Evolutionary conservation across 30 jellyfish, hydroid and myxozoan genomes (phyloP).

Genomic region (Phacellophora camtschatica): DNA sequence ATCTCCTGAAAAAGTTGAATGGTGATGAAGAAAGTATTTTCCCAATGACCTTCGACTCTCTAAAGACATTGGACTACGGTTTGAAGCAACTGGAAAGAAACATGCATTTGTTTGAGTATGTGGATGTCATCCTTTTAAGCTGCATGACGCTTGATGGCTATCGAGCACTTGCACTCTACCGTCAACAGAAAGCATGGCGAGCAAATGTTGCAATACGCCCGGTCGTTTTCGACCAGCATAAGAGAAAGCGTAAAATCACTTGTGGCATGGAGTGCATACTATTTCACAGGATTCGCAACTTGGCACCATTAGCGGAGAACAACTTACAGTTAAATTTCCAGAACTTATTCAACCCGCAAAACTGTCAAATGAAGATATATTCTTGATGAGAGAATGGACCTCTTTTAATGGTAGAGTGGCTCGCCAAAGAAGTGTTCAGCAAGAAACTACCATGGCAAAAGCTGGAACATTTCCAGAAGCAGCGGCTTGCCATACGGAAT

Average conservation of each 20-base stretch:
- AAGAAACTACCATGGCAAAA: slow-evolving; percentile 32
- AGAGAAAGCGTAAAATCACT: slow-evolving; percentile 11
- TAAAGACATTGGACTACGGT: slow-evolving; percentile 1
- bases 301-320: neutral
- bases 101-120: neutral
- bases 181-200: neutral
- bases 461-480: slow-evolving; percentile 43
- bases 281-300: neutral
- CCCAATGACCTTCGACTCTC: slow-evolving; percentile 1
- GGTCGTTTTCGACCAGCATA: neutral
- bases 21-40: slow-evolving; percentile 43
- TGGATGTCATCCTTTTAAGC: neutral
- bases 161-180: slow-evolving; percentile 11
- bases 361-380: neutral
- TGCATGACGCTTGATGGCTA: neutral
- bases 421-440: slow-evolving; percentile 1
- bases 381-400: slow-evolving; percentile 23
- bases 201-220: neutral
- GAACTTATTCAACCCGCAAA: too few species aligned
- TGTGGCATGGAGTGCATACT: slow-evolving; percentile 10
- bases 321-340: neutral
- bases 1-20: slow-evolving; percentile 17
- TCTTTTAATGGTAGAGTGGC: neutral
- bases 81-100: neutral
- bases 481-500: neutral